Evolutionary conservation across 2,888 invertebrate species (phyloP), one percentile per base, ranked within the genome.

Genomic region (Elegia similella): DNA sequence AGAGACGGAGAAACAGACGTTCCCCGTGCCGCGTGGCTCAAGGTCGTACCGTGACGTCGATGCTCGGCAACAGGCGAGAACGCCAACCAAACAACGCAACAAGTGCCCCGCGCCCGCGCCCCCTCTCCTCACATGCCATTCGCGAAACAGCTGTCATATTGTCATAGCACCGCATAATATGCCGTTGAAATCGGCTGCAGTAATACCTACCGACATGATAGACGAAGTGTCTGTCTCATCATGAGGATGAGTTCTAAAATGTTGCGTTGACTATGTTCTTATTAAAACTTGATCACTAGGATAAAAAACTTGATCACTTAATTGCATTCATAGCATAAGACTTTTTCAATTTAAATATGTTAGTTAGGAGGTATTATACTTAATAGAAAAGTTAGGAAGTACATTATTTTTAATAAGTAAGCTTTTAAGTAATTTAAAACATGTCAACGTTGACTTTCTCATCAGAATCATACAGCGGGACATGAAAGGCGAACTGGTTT

Each of bases 11-110:
- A 69, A 65, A 69, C 66, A 71, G 74, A 73, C 76, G 75, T 68
- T 78, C 73, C 73, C 75, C 68, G 72, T 75, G 77, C 76, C 81
- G 80, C 75, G 75, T 73, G 74, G 74, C 80, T 75, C 81, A 81
- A 83, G 82, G 81, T 80, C 88, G 81, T 73, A 67, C 63, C 67
- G 73, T 87, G 86, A 85, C 87, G 89, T 86, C 78, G 81, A 62
- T 67, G 68, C 70, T 73, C 74, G 75, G 84, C 86, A 84, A 83
- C 84, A 84, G 82, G 82, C 84, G 82, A 80, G 80, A 77, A 78
- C 80, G 80, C 80, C 84, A 84, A 83, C 86, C 81, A 86, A 88
- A 86, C 86, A 86, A 82, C 86, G 86, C 89, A 90, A 91, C 87
- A 89, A 88, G 90, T 88, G 88, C 85, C 76, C 75, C 81, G 76